Percentiles rank a stretch among this genome's conserved stretches.
Evolutionary conservation across 37 sponge, comb jelly and placozoan genomes (phyloP).

Genomic region (Diacarnus erythraeanus): DNA sequence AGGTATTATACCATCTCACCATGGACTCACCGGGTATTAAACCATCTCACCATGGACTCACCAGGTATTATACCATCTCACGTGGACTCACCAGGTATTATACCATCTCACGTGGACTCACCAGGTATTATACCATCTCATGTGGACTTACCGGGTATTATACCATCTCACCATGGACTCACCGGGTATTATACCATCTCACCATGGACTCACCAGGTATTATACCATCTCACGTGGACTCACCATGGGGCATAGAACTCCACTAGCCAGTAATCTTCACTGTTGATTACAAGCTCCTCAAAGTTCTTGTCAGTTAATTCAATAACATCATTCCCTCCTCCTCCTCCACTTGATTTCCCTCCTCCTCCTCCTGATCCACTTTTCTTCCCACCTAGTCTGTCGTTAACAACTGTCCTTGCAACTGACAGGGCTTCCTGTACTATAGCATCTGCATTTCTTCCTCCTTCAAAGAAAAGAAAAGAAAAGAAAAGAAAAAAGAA

Average conservation of each 20-base stretch:
- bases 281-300: conserved; percentile 76
- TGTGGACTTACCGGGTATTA: too few relatives aligned
- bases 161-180: too few relatives aligned
- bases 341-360: conserved; percentile 18
- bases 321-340: conserved; percentile 74
- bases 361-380: conserved; percentile 34
- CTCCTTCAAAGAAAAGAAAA: conserved; percentile 45
- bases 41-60: too few relatives aligned
- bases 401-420: conserved; percentile 35
- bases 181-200: too few relatives aligned
- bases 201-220: too few relatives aligned
- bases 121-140: too few relatives aligned
- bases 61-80: too few relatives aligned
- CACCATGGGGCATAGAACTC: conserved; percentile 97
- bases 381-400: conserved; percentile 55
- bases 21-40: too few relatives aligned
- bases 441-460: conserved; percentile 70
- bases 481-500: not conserved
- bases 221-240: conserved; percentile 5
- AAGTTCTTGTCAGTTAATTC: conserved; percentile 90
- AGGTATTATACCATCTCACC: too few relatives aligned
- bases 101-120: too few relatives aligned
- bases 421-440: conserved; percentile 45
- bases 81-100: too few relatives aligned
- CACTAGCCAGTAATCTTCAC: conserved; percentile 91